Evolutionary conservation across 2,797 vertebrate genomes (phyloP).

Genomic region (Sarcophilus harrisii): DNA sequence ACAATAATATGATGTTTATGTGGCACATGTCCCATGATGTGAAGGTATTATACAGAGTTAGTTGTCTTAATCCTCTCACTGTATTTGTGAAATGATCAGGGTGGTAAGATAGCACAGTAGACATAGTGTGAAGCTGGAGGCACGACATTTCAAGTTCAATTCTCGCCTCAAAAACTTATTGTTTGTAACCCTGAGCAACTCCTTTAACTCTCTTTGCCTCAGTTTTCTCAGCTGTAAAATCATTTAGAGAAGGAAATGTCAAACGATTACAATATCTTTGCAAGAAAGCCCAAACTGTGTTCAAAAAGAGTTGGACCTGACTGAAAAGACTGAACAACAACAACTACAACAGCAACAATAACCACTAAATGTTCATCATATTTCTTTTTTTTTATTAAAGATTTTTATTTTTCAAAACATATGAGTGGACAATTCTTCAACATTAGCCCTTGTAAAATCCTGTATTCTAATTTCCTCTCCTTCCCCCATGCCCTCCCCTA

Average conservation of each 20-base stretch:
- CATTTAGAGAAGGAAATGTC: background rate
- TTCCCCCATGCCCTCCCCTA: no score
- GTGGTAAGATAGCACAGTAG: no score
- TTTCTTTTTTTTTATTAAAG: background rate
- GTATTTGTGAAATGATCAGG: background rate
- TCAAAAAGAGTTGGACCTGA: background rate
- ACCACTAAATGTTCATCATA: background rate
- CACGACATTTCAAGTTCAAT: background rate
- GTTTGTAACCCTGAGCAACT: background rate
- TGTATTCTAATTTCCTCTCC: no score
- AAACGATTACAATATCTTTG: background rate
- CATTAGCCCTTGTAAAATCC: no score
- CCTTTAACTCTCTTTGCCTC: background rate
- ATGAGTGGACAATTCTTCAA: no score
- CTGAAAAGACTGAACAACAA: background rate
- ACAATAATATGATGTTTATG: background rate
- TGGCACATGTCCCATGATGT: conserved; percentile 9
- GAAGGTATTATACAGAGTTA: background rate
- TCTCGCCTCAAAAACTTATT: background rate
- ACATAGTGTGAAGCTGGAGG: background rate
- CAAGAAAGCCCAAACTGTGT: background rate
- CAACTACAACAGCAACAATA: background rate
- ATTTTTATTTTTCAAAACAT: no score
- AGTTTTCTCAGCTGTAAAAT: background rate
- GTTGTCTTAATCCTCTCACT: conserved; percentile 8